Conservation (phyloP, 2,113 vertebrate species). For the Callithrix jacchus region DNA sequence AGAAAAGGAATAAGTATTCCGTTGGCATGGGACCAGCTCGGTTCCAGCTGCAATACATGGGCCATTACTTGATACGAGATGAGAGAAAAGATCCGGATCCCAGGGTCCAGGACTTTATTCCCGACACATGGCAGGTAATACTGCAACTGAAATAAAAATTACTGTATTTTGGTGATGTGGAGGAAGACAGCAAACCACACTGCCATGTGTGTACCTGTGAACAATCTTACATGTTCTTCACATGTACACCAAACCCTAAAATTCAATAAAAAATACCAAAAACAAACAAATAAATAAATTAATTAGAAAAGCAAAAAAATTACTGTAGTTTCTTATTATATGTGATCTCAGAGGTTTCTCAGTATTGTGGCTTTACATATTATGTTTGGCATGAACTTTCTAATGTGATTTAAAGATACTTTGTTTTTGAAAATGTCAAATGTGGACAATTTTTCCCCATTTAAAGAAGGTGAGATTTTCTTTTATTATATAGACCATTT, state of each 20-base stretch:
- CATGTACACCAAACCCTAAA: too few species aligned
- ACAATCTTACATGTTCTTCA: too few species aligned
- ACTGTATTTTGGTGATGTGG: not conserved
- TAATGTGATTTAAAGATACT: not conserved
- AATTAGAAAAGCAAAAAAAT: not conserved
- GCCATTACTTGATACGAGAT: conserved; percentile 80
- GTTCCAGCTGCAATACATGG: conserved; percentile 85
- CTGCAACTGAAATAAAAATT: not conserved
- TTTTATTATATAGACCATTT: not conserved
- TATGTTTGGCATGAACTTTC: not conserved
- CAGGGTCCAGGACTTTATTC: conserved; percentile 83
- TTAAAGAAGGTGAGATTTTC: conserved; percentile 29
- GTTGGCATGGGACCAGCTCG: conserved; percentile 75
- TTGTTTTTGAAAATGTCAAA: not conserved
- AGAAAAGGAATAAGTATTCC: conserved; percentile 51
- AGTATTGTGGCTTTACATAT: not conserved
- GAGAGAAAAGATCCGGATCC: conserved; percentile 84
- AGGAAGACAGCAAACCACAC: too few species aligned
- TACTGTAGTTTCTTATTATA: not conserved
- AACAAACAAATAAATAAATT: too few species aligned
- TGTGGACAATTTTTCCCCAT: not conserved
- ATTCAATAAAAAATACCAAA: too few species aligned
- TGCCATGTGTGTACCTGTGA: too few species aligned
- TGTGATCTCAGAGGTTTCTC: not conserved
- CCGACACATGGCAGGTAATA: conserved; percentile 86